A percentile compares a stretch with the other conserved stretches of the same genome.
Evolutionary conservation across 1,140 invertebrate genomes (phyloP).

Genomic region (Solenopsis fugax): DNA sequence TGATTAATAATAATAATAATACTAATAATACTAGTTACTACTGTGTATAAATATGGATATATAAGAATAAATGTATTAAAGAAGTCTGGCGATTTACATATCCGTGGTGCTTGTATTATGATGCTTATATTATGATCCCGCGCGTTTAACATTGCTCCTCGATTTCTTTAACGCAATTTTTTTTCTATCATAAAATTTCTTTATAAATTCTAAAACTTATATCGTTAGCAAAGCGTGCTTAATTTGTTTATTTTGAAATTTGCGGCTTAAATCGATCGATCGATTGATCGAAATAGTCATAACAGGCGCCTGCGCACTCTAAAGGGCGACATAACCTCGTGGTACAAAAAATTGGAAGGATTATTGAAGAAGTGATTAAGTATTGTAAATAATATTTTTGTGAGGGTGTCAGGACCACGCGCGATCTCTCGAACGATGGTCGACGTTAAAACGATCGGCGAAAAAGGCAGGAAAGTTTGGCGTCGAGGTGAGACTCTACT

Average conservation of each 20-base stretch:
- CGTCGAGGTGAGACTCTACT: background rate
- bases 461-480: background rate
- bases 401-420: background rate
- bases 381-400: background rate
- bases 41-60: slow-evolving; percentile 84
- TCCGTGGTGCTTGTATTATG: slow-evolving; percentile 50
- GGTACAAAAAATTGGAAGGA: background rate
- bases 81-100: slow-evolving; percentile 64
- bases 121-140: slow-evolving; percentile 43
- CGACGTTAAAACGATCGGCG: background rate
- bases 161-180: background rate
- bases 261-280: background rate
- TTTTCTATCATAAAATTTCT: background rate
- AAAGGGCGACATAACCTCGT: background rate
- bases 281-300: background rate
- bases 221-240: background rate
- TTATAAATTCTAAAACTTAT: background rate
- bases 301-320: no score
- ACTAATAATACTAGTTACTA: slow-evolving; percentile 77
- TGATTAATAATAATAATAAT: slow-evolving; percentile 77
- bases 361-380: background rate
- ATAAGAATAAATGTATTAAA: slow-evolving; percentile 83
- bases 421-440: background rate
- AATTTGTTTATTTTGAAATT: background rate
- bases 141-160: background rate